phyloP scores from a whole-genome alignment of 2,113 vertebrate species.

The Circaetus cinerascens region DNA sequence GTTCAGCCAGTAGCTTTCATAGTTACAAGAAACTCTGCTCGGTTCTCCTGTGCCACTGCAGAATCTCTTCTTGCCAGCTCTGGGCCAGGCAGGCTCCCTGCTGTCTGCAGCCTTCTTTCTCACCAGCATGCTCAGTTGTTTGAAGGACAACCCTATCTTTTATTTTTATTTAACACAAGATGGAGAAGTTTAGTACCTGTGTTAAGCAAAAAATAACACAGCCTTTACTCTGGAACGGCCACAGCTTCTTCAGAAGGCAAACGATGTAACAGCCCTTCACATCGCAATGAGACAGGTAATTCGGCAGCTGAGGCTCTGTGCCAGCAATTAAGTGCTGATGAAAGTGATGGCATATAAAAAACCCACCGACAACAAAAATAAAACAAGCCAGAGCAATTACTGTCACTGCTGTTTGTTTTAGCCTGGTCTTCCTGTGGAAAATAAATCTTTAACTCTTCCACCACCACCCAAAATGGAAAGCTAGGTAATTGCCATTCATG shows the following conservation, averaged over 20 bases:
- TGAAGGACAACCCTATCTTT: not conserved
- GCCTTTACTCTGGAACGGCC: not conserved
- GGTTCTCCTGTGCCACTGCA: not conserved
- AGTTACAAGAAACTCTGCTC: not conserved
- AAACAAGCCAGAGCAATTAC: slow-evolving; percentile 8
- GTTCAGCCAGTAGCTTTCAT: not conserved
- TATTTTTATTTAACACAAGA: not conserved
- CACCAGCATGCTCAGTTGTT: fast-evolving
- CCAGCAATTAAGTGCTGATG: slow-evolving; percentile 11
- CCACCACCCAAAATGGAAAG: not conserved
- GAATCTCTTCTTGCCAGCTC: not conserved
- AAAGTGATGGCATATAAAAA: not conserved
- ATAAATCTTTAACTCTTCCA: not conserved
- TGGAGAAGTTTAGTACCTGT: not conserved
- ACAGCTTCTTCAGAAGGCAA: not conserved
- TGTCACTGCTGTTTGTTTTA: not conserved
- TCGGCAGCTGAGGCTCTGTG: not conserved
- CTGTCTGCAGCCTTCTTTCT: not conserved
- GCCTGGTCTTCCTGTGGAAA: not conserved
- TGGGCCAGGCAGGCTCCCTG: not conserved
- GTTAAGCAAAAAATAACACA: not conserved
- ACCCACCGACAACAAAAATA: not conserved
- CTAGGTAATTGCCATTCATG: not conserved
- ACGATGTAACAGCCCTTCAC: not conserved
- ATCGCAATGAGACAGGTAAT: not conserved